These are phyloP conservation scores for Strix aluco DNA, from an alignment of 2,113 vertebrate species.

Conservation along the genomic window DNA sequence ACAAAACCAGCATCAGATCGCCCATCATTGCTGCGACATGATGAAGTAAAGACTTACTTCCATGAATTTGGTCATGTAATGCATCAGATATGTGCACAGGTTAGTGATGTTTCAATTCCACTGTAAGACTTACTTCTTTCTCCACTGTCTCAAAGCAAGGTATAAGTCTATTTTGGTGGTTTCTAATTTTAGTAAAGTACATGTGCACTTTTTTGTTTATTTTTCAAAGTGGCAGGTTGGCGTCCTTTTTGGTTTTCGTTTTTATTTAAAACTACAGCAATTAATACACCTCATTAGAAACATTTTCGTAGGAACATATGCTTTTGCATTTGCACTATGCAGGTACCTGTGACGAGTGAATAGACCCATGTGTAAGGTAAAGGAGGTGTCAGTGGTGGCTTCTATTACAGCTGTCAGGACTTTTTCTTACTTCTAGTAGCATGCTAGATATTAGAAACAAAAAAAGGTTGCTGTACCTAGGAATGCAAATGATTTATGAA, in stretches of 20 bases:
- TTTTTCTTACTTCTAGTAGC: background rate
- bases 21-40: slow-evolving; percentile 75
- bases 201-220: background rate
- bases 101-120: slow-evolving; percentile 44
- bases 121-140: background rate
- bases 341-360: background rate
- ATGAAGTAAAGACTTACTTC: slow-evolving; percentile 82
- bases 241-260: background rate
- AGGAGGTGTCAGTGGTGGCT: background rate
- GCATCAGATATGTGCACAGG: slow-evolving; percentile 85
- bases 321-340: background rate
- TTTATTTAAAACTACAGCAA: background rate
- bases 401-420: background rate
- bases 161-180: background rate
- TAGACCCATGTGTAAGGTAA: background rate
- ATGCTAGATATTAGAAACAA: background rate
- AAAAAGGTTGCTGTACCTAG: background rate
- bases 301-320: background rate
- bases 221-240: background rate
- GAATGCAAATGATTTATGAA: background rate
- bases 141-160: background rate
- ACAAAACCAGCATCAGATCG: slow-evolving; percentile 55
- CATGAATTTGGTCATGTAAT: slow-evolving; percentile 84
- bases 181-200: background rate
- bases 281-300: background rate